Percentiles rank a stretch among this genome's conserved stretches.
Evolutionary conservation across 2,888 invertebrate genomes (phyloP).

Genomic region (Proisotoma minuta): DNA sequence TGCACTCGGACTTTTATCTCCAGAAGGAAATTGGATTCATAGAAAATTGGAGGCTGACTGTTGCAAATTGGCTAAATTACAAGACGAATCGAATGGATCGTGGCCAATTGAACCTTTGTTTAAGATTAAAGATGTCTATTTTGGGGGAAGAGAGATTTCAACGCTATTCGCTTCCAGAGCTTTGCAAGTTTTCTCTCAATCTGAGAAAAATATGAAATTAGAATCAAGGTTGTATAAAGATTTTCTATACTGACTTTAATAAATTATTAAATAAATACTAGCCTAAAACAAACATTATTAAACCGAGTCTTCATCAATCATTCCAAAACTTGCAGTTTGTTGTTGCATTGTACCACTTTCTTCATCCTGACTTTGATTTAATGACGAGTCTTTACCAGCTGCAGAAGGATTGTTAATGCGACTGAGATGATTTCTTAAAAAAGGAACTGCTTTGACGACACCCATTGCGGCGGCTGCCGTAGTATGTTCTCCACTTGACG

Average conservation of each 20-base stretch:
- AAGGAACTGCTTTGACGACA: not conserved
- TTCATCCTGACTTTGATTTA: not conserved
- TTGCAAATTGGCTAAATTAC: conserved; percentile 23
- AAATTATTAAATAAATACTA: not conserved
- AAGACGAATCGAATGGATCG: conserved; percentile 25
- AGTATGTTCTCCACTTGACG: not conserved
- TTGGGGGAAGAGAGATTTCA: conserved; percentile 26
- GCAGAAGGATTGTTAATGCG: not conserved
- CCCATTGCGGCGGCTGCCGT: not conserved
- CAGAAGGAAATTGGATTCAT: not conserved
- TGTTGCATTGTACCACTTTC: not conserved
- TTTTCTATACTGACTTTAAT: conserved; percentile 4
- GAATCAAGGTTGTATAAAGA: conserved; percentile 10
- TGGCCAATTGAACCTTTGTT: conserved; percentile 31
- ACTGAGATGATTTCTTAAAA: conserved; percentile 17
- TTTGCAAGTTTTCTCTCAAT: conserved; percentile 14
- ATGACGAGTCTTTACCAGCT: not conserved
- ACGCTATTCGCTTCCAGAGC: conserved; percentile 35
- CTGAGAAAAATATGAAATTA: conserved; percentile 11
- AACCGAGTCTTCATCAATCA: conserved; percentile 40
- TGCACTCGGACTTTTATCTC: conserved; percentile 22
- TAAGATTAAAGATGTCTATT: conserved; percentile 15
- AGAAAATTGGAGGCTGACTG: conserved; percentile 20
- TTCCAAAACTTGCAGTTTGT: conserved; percentile 15
- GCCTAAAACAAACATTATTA: no score